Evolutionary conservation across 2,888 invertebrate genomes (phyloP).

Genomic region (Xestoiulus laeticollis): DNA sequence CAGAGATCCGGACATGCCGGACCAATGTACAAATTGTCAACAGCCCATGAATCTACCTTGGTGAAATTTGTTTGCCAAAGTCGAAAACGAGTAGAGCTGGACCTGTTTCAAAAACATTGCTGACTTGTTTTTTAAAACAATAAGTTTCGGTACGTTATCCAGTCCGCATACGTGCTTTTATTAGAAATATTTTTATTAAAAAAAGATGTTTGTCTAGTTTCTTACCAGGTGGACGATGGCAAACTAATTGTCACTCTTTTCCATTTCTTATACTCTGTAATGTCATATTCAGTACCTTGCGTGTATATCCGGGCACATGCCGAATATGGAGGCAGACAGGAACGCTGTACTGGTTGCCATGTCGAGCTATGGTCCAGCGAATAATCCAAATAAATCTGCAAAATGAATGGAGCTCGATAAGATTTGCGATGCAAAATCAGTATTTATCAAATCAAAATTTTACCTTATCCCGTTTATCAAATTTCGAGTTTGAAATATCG

Average conservation of each 20-base stretch:
- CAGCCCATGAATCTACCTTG: conserved; percentile 61
- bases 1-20: conserved; percentile 64
- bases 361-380: conserved; percentile 64
- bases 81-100: conserved; percentile 60
- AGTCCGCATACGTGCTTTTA: too few species aligned
- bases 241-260: conserved; percentile 63
- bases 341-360: conserved; percentile 63
- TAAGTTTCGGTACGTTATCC: too few species aligned
- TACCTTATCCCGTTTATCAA: background rate
- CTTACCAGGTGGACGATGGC: conserved; percentile 63
- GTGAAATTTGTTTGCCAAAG: conserved; percentile 63
- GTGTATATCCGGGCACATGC: conserved; percentile 61
- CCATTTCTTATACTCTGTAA: conserved; percentile 63
- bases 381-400: conserved; percentile 63
- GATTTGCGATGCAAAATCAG: too few species aligned
- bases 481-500: conserved; percentile 55
- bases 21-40: conserved; percentile 65
- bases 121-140: too few species aligned
- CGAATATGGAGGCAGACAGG: conserved; percentile 62
- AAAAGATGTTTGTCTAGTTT: background rate
- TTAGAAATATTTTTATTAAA: too few species aligned
- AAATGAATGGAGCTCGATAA: conserved; percentile 49
- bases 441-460: conserved; percentile 51
- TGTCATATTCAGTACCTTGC: conserved; percentile 63
- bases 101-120: background rate